Percentiles rank a stretch among this genome's conserved stretches.
Evolutionary conservation across 2,113 vertebrate species (phyloP).

Genomic region (Eulemur macaco): DNA sequence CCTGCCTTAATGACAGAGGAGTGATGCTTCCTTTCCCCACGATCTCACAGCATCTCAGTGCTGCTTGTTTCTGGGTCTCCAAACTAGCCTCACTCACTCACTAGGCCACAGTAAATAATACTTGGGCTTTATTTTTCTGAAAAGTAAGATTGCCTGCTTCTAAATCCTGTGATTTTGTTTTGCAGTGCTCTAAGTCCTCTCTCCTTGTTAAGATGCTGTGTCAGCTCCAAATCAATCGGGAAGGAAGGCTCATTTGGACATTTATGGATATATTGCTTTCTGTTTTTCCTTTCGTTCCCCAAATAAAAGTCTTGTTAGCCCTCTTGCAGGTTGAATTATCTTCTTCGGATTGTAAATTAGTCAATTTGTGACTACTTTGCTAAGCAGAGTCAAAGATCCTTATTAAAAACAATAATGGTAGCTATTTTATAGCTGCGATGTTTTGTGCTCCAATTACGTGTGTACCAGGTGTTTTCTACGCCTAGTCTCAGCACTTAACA

Average conservation of each 20-base stretch:
- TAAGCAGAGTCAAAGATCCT: not conserved
- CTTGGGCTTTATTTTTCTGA: not conserved
- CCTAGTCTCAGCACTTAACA: not conserved
- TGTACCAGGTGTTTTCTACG: not conserved
- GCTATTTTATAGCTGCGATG: not conserved
- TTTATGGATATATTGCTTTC: not conserved
- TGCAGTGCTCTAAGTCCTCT: not conserved
- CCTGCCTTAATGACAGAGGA: not conserved
- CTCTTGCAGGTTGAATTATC: not conserved
- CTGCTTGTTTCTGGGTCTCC: not conserved
- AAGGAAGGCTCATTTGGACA: not conserved
- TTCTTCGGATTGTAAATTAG: not conserved
- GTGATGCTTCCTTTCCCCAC: not conserved
- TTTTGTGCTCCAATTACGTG: not conserved
- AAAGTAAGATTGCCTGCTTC: not conserved
- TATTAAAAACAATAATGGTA: not conserved
- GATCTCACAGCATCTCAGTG: not conserved
- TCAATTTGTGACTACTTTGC: not conserved
- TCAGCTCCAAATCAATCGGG: not conserved
- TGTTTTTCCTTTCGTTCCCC: not conserved
- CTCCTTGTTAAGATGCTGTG: not conserved
- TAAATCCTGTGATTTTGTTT: not conserved
- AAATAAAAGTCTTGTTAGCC: not conserved
- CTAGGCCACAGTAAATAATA: not conserved
- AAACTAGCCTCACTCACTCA: not conserved